Conservation (phyloP, 2,888 invertebrate species). For the Drosophila gaucha region DNA sequence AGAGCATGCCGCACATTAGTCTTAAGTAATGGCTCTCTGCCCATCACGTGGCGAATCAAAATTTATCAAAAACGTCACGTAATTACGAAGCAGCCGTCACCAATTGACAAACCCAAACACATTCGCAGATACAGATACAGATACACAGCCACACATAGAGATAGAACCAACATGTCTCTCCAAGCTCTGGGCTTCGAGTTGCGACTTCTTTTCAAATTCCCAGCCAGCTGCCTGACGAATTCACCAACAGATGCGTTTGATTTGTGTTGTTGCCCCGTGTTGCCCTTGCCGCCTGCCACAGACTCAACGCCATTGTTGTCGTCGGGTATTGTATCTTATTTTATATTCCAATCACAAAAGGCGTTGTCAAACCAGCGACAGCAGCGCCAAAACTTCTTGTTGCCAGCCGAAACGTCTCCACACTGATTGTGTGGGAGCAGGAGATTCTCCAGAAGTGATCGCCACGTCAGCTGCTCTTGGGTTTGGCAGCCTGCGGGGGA, state of each 20-base stretch:
- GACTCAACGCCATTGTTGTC: constrained; percentile 55
- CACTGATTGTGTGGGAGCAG: constrained; percentile 19
- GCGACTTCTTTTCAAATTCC: constrained; percentile 61
- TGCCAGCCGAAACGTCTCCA: constrained; percentile 41
- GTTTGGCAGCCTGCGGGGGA: constrained; percentile 6
- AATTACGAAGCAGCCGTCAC: constrained; percentile 67
- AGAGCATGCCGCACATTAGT: constrained; percentile 74
- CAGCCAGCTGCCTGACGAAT: constrained; percentile 70
- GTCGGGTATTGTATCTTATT: constrained; percentile 60
- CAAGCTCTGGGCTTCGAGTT: no score
- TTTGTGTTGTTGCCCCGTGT: constrained; percentile 61
- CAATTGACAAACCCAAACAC: constrained; percentile 48
- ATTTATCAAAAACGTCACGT: constrained; percentile 79
- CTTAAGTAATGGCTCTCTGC: constrained; percentile 64
- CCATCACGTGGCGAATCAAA: constrained; percentile 69
- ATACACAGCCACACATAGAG: constrained; percentile 9
- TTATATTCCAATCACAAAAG: constrained; percentile 80
- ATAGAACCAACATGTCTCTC: constrained; percentile 24
- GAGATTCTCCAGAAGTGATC: constrained; percentile 64
- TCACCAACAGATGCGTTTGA: constrained; percentile 76
- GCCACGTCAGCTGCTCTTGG: constrained; percentile 59
- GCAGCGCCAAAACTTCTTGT: constrained; percentile 72
- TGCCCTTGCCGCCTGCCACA: constrained; percentile 55
- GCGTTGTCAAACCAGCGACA: constrained; percentile 78
- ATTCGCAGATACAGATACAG: constrained; percentile 16